Base-by-base conservation (phyloP, 2,888 invertebrate species). In the Lampropteryx suffumata region DNA sequence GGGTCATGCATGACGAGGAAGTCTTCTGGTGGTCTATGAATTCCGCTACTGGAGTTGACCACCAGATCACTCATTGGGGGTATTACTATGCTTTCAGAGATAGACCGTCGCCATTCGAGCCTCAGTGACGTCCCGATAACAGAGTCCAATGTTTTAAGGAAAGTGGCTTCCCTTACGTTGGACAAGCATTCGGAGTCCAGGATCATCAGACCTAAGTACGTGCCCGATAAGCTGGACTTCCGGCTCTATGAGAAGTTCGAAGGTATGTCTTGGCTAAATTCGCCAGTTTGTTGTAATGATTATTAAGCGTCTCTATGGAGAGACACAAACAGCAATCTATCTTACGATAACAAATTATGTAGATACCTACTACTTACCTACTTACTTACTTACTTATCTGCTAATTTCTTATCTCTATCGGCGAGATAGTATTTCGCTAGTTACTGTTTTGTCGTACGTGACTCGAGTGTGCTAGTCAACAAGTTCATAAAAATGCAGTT, bases 201-300 rank as follows among this genome's bases (percentile, higher is more conserved):
- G 65, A 90, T 94, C 26, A 82, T 91, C 29, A 93, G 93, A 62
- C 95, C 96, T 29, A 94, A 94, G 79, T 95, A 94, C 76, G 94
- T 96, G 50, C 96, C 96, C 2, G 95, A 96, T 76, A 97, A 96
- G 84, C 91, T 97, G 65, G 95, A 97, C 89, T 96, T 96, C 82
- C 94, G 94, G 71, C 92, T 95, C 57, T 95, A 95, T 80, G 96
- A 97, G 84, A 97, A 97, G 84, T 98, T 98, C 88, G 97, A 98
- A 94, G 97, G 97, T 48, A 42, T 5, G 28, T 36, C n/a, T n/a
- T n/a, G n/a, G n/a, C n/a, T n/a, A n/a, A n/a, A n/a, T n/a, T n/a
- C n/a, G n/a, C n/a, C n/a, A n/a, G n/a, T n/a, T n/a, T 21, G 21
- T 7, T 7, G 7, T 24, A 24, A 24, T 24, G 24, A 7, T 24